These are phyloP conservation scores for Mustelus asterias DNA, from an alignment of 2,113 vertebrate species.

Conservation along the genomic window DNA sequence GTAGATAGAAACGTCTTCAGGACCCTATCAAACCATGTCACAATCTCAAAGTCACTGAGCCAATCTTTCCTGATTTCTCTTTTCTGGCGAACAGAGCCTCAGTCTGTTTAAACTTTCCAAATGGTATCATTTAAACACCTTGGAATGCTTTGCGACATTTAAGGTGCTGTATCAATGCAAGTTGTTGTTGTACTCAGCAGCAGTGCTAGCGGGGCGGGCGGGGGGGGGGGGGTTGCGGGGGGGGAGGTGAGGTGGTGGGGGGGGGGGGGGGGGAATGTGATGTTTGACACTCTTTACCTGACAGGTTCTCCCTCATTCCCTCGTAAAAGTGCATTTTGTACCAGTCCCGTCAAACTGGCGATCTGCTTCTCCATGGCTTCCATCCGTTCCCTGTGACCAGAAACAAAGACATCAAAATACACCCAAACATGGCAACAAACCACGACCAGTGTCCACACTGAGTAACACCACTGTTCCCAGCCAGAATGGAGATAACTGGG, in stretches of 20 bases:
- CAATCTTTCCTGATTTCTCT: not conserved
- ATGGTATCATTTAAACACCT: not conserved
- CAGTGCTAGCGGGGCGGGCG: too few species aligned
- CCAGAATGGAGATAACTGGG: not conserved
- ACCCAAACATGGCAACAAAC: not conserved
- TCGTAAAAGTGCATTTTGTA: constrained; percentile 88
- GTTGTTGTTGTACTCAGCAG: not conserved
- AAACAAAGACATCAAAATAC: not conserved
- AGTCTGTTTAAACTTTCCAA: not conserved
- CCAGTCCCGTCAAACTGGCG: constrained; percentile 90
- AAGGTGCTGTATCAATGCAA: not conserved
- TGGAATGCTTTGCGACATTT: not conserved
- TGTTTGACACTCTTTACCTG: constrained; percentile 62
- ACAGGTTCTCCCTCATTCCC: constrained; percentile 82
- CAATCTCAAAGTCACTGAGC: not conserved
- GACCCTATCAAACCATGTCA: not conserved
- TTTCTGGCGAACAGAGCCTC: not conserved
- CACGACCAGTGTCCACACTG: not conserved
- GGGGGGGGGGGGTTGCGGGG: too few species aligned
- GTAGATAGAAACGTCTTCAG: not conserved
- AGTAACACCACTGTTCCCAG: not conserved
- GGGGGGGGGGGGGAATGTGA: not conserved
- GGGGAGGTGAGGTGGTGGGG: too few species aligned
- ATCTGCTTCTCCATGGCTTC: constrained; percentile 99
- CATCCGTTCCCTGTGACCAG: constrained; percentile 78